Percentiles rank a stretch among this genome's conserved stretches.
These are phyloP conservation scores for Nycticebus coucang DNA, from an alignment of 2,113 vertebrate species.

Conservation along the genomic window DNA sequence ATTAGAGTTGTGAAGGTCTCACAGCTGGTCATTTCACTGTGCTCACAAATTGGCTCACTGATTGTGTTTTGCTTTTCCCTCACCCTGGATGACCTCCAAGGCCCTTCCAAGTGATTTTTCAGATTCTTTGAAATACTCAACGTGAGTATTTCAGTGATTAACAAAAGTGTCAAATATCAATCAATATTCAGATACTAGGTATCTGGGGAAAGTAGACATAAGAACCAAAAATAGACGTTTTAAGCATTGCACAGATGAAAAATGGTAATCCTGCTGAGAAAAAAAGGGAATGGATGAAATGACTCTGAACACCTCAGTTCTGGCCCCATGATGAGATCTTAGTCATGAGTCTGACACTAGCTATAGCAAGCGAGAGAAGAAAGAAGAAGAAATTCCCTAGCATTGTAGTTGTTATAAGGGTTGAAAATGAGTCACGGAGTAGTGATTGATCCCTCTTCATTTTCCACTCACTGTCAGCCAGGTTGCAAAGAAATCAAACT, in stretches of 20 bases:
- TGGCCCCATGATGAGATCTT: not conserved
- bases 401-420: not conserved
- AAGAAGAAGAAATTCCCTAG: conserved; percentile 48
- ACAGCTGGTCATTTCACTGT: not conserved
- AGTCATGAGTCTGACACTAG: conserved; percentile 35
- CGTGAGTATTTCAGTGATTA: not conserved
- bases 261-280: conserved; percentile 7
- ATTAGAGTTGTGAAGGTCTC: not conserved
- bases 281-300: conserved; percentile 9
- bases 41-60: not conserved
- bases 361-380: not conserved
- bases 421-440: conserved; percentile 32
- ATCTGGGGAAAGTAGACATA: not conserved
- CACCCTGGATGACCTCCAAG: not conserved
- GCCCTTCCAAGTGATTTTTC: not conserved
- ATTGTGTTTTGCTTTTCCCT: not conserved
- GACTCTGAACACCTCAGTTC: conserved; percentile 12
- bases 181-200: not conserved
- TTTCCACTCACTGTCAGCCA: not conserved
- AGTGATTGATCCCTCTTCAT: conserved; percentile 43
- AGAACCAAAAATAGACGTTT: not conserved
- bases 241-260: conserved; percentile 5
- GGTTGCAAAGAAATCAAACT: conserved; percentile 24
- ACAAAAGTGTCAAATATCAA: not conserved
- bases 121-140: not conserved